phyloP scores from a whole-genome alignment of 2,888 invertebrate species.

The Brachycybe producta region DNA sequence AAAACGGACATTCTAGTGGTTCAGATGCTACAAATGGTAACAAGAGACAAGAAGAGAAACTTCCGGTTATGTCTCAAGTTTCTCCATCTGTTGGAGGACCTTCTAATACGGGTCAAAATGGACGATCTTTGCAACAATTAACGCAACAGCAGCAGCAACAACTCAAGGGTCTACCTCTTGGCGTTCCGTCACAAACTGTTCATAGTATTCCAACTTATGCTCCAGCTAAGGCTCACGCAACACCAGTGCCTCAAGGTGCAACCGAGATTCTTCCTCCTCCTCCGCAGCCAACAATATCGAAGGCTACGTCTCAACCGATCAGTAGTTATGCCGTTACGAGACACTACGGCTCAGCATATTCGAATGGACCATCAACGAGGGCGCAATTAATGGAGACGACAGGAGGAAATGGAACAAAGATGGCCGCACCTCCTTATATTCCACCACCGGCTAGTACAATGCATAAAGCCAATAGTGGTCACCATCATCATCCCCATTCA shows the following conservation, averaged over 20 bases:
- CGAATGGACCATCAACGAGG: conserved; percentile 5
- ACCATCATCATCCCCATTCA: too few species aligned
- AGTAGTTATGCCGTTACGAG: conserved; percentile 24
- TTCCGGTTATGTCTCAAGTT: background rate
- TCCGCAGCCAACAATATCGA: conserved; percentile 27
- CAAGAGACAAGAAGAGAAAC: background rate
- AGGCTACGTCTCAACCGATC: conserved; percentile 34
- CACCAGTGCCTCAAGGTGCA: conserved; percentile 13
- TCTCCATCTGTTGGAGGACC: too few species aligned
- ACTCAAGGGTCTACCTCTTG: background rate
- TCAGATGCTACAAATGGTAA: background rate
- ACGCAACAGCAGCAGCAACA: background rate
- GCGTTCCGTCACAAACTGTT: conserved; percentile 16
- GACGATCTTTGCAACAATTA: background rate
- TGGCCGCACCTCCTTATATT: conserved; percentile 10
- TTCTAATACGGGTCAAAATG: conserved; percentile 3
- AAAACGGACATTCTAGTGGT: background rate
- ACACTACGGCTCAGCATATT: background rate
- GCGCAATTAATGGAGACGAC: background rate
- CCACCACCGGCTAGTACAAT: conserved; percentile 12
- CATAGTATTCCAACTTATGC: conserved; percentile 20
- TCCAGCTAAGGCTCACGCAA: conserved; percentile 19
- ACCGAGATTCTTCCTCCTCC: background rate
- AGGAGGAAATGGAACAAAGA: background rate
- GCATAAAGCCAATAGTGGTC: too few species aligned